Conservation (phyloP, 1,140 invertebrate species). For the Heliconius hewitsoni region DNA sequence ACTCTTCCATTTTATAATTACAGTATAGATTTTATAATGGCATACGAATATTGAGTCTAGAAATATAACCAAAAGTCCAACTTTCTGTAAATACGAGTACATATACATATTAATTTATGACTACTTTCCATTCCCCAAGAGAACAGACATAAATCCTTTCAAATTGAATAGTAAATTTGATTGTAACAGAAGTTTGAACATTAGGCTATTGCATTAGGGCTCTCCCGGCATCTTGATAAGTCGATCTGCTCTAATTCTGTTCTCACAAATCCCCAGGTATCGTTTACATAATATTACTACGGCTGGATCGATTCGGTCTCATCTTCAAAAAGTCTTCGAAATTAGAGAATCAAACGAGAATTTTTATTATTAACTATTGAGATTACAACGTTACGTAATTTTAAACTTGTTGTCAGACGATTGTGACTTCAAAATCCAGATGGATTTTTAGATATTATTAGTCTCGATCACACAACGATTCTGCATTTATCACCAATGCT, state of each 20-base stretch:
- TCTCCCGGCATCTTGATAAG: neutral
- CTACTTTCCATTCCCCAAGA: neutral
- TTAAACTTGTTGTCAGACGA: neutral
- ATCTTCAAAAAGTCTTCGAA: neutral
- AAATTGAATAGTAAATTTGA: neutral
- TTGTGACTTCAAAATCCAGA: neutral
- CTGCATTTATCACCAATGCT: no score
- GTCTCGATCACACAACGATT: no score
- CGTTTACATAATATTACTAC: conserved; percentile 12
- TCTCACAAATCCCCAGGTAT: conserved; percentile 1
- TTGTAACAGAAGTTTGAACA: neutral
- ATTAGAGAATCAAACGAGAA: neutral
- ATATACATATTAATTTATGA: neutral
- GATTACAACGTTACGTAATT: neutral
- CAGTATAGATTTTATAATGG: no score
- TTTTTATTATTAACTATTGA: neutral
- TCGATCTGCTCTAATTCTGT: neutral
- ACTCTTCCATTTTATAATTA: no score
- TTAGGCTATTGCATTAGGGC: neutral
- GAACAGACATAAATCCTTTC: neutral
- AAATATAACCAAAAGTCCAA: no score
- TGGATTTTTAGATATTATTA: no score
- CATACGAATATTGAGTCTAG: no score
- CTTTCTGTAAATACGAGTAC: no score
- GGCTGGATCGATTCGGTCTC: neutral